Conservation (phyloP, 2,113 vertebrate genomes). For the Pseudois nayaur region DNA sequence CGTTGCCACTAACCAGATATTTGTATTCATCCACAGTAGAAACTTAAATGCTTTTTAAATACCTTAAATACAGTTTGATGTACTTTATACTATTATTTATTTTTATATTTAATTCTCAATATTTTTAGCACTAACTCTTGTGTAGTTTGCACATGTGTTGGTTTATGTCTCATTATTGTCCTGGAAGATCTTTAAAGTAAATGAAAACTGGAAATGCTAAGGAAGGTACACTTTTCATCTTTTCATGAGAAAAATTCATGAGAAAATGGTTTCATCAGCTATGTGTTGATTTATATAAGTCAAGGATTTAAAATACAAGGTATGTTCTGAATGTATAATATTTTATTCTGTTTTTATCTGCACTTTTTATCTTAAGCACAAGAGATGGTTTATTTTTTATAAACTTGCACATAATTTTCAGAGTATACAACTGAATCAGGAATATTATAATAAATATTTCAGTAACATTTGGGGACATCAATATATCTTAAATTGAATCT, state of each 20-base stretch:
- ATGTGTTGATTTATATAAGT: background rate
- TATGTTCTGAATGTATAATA: background rate
- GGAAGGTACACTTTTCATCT: background rate
- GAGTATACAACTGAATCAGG: background rate
- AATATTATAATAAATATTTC: slow-evolving; percentile 10
- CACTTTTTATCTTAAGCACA: background rate
- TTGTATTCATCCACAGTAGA: background rate
- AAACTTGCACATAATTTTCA: background rate
- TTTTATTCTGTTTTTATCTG: background rate
- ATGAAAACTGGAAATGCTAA: background rate
- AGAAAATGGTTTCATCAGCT: background rate
- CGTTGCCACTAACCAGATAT: background rate
- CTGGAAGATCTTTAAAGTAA: background rate
- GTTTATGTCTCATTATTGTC: background rate
- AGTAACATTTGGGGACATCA: background rate
- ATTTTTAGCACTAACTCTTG: background rate
- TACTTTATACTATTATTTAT: background rate
- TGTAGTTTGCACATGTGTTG: background rate
- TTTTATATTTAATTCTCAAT: background rate
- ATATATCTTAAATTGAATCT: background rate
- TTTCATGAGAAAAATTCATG: background rate
- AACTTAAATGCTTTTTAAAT: background rate
- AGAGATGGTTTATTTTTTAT: background rate
- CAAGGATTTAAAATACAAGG: background rate
- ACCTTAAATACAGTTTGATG: background rate